These are phyloP conservation scores for Origma solitaria DNA, from an alignment of 2,113 vertebrate species.

Conservation along the genomic window DNA sequence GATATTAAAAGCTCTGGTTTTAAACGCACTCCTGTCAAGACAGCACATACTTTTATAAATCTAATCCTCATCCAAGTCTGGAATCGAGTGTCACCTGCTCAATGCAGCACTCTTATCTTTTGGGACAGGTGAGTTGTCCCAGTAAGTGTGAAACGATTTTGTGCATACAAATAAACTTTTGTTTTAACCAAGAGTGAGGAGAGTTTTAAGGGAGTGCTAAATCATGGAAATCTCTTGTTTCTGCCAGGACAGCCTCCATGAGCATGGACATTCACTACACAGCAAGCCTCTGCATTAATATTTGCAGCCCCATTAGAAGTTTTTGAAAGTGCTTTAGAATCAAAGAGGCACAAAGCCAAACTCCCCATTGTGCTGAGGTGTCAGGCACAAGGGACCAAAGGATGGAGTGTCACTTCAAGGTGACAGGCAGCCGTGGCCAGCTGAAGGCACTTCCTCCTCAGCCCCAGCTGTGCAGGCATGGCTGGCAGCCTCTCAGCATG, in stretches of 20 bases:
- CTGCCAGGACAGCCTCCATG: background rate
- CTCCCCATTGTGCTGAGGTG: background rate
- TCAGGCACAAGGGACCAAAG: background rate
- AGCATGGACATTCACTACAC: fast-evolving
- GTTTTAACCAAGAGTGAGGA: background rate
- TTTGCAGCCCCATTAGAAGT: background rate
- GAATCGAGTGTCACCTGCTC: background rate
- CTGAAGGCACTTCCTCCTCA: background rate
- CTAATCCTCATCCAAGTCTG: background rate
- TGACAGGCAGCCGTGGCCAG: background rate
- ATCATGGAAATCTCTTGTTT: background rate
- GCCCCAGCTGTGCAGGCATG: background rate
- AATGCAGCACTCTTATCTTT: background rate
- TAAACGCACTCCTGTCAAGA: background rate
- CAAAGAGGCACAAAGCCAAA: background rate
- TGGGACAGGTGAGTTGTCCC: background rate
- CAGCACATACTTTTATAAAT: background rate
- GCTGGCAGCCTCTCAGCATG: background rate
- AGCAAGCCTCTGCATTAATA: background rate
- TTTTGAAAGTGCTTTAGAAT: background rate
- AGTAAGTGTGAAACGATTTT: background rate
- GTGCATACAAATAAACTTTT: background rate
- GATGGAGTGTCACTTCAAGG: background rate
- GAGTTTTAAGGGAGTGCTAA: background rate
- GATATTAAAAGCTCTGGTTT: background rate